Conservation (phyloP, 2,888 invertebrate species). For the Amblyjoppa proteus region DNA sequence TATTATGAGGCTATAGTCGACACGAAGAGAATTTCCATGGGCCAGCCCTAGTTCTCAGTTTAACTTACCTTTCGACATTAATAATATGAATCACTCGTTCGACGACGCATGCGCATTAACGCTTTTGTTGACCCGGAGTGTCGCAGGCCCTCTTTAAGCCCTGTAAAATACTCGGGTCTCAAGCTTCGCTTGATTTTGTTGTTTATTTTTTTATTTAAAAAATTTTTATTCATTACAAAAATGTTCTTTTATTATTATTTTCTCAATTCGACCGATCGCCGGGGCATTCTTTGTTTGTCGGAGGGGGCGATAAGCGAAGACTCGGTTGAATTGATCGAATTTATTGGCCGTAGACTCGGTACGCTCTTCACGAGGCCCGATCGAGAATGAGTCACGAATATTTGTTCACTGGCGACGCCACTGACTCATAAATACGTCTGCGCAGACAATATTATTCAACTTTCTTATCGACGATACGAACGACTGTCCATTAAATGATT, state of each 20-base stretch:
- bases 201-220: too few relatives aligned
- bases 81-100: background rate
- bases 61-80: background rate
- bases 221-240: too few relatives aligned
- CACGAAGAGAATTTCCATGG: background rate
- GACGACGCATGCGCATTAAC: background rate
- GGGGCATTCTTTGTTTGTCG: background rate
- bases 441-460: background rate
- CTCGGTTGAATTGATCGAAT: constrained; percentile 9
- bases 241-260: background rate
- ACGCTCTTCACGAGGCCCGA: background rate
- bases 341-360: background rate
- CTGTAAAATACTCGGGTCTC: background rate
- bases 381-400: constrained; percentile 10
- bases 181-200: background rate
- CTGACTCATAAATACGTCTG: background rate
- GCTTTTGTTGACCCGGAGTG: background rate
- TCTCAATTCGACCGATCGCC: background rate
- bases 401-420: constrained; percentile 7
- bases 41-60: background rate
- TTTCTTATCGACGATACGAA: background rate
- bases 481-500: background rate
- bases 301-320: background rate
- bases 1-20: background rate
- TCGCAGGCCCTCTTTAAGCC: background rate